Base-by-base conservation (phyloP, 2,888 invertebrate genomes). In the Lycaena phlaeas region DNA sequence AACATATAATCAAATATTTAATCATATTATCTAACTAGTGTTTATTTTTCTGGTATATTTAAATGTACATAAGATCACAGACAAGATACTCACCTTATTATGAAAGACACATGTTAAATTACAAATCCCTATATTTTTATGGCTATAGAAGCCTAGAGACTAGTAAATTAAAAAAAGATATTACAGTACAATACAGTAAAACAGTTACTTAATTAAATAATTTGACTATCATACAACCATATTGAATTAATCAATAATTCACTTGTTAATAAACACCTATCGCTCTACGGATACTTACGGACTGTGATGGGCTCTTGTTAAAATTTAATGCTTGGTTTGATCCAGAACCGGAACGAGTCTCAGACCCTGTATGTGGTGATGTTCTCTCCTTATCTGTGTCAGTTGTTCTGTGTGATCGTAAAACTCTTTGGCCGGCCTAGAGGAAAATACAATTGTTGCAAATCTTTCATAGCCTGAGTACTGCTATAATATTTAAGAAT, bases 351-450 rank as follows among this genome's bases (percentile, higher is more conserved):
- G 65, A 61, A 42, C 65, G 57, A 42, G 50, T 54, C 43, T 61
- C 64, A 40, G 67, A 56, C 52, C 68, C 70, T 43, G 64, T 63
- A 52, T 72, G 73, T 39, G 81, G 78, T 51, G 78, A 81, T 41
- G 68, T 71, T 60, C 75, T 64, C 59, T 63, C 85, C 39, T 68
- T 86, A 47, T 78, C 79, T 78, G 58, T 87, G 75, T 75, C 90
- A 82, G 62, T 87, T 71, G 75, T 90, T 77, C 59, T 86, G 78
- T 60, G 88, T 66, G 77, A 88, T 75, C 85, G 78, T 49, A 85
- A 74, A 52, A 85, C 85, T 59, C 85, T 73, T 62, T 85, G 85
- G 50, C 78, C 85, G 55, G 76, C 66, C 79, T 81, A 34, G 22
- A 34, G 34, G 31, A 18, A 34, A 34, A 34, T 7, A 22, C 18